Base-by-base conservation (phyloP, 2,888 invertebrate genomes). In the Synergus umbraculus region DNA sequence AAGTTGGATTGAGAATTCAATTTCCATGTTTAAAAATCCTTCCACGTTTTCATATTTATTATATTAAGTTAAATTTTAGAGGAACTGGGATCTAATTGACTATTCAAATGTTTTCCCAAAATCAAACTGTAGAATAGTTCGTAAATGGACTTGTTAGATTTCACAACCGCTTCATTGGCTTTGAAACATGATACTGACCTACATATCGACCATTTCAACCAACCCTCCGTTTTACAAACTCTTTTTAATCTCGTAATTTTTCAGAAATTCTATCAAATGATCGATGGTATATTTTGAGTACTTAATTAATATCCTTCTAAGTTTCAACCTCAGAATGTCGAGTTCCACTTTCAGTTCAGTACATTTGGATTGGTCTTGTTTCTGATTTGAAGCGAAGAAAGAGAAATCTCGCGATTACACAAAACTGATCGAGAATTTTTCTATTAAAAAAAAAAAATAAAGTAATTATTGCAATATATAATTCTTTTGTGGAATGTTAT, bases 101-200 rank as follows among this genome's bases (percentile, higher is more conserved):
- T 22, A 2, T n/a, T 18, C 1, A 2, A 9, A 58, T 9, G 4
- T 10, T 83, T 79, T 77, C 67, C 41, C 29, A 37, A 29, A 82
- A 78, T 81, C 80, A 22, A 80, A 49, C 79, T 79, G 79, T 79
- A 76, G 76, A 85, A 86, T 87, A 87, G 84, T 88, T 87, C 81
- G 83, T 82, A 85, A 81, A 60, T 79, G 84, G 84, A 87, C 29
- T 86, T 86, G 87, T 85, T 80, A 84, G 86, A 89, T 89, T 87
- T 88, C 86, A 85, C 85, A 85, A 87, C 84, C 86, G 85, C 86
- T 86, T 87, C 87, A 89, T 88, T 87, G 88, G 86, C 84, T 85
- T 85, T 86, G 89, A 87, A 86, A 86, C 88, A 87, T 87, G 87
- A 86, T 84, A 85, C 86, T 88, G 87, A 87, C 87, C 87, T 87